Conservation (phyloP, 2,113 vertebrate species). For the Podilymbus podiceps region DNA sequence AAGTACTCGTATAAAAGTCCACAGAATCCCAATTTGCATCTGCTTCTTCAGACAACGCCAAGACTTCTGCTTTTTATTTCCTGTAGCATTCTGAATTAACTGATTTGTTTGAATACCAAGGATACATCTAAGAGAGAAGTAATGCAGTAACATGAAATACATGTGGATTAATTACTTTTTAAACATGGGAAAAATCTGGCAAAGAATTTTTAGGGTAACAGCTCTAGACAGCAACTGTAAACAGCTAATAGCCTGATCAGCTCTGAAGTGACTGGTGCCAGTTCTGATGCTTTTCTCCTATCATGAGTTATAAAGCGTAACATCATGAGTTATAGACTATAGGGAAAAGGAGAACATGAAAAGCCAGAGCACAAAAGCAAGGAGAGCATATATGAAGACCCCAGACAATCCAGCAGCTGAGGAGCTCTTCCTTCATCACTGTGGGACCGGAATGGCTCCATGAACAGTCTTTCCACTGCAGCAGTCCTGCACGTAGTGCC, state of each 20-base stretch:
- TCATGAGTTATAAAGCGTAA: not conserved
- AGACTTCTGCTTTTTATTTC: not conserved
- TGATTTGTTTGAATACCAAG: not conserved
- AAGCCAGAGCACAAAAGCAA: not conserved
- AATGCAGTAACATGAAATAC: not conserved
- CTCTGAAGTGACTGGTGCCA: not conserved
- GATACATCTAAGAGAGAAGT: not conserved
- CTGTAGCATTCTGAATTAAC: not conserved
- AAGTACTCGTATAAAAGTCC: not conserved
- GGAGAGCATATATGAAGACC: not conserved
- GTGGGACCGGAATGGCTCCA: not conserved
- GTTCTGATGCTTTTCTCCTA: not conserved
- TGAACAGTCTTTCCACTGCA: not conserved
- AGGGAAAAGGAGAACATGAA: not conserved
- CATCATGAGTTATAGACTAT: not conserved
- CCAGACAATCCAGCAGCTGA: not conserved
- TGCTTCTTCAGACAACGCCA: not conserved
- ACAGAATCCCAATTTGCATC: not conserved
- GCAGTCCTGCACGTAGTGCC: not conserved
- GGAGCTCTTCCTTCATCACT: accelerated
- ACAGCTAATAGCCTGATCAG: not conserved
- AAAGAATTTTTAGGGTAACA: not conserved
- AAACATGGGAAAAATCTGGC: not conserved
- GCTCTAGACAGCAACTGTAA: not conserved
- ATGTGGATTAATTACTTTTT: not conserved